These are phyloP conservation scores for Cephus nigrinus DNA, from an alignment of 2,888 invertebrate genomes.

Conservation along the genomic window DNA sequence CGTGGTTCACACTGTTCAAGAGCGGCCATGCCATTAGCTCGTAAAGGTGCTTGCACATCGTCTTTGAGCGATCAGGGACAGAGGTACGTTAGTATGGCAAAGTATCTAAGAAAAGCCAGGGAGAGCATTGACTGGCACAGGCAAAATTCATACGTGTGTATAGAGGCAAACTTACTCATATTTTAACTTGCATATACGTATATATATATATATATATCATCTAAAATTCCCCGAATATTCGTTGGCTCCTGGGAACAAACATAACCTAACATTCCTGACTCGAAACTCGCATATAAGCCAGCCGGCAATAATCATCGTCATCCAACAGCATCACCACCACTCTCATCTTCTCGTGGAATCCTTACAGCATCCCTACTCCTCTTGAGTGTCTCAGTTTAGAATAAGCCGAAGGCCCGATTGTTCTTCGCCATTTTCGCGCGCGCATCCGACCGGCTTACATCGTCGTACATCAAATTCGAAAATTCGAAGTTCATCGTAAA, in stretches of 20 bases:
- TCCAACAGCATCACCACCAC: not conserved
- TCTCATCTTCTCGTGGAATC: not conserved
- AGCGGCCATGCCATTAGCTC: not conserved
- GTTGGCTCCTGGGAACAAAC: constrained; percentile 9
- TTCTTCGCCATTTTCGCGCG: not conserved
- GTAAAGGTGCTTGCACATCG: not conserved
- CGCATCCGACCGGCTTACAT: not conserved
- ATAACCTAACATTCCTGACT: constrained; percentile 40
- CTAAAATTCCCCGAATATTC: constrained; percentile 52
- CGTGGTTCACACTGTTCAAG: not conserved
- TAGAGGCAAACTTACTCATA: not conserved
- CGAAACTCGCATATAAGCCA: constrained; percentile 30
- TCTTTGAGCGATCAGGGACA: not conserved
- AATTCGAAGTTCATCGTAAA: not conserved
- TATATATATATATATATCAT: constrained; percentile 13
- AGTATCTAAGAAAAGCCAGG: not conserved
- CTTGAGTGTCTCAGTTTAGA: not conserved
- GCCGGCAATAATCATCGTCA: not conserved
- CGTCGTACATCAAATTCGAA: not conserved
- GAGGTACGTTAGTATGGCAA: not conserved
- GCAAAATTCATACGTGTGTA: not conserved
- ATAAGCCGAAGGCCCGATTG: not conserved
- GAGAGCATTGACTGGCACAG: constrained; percentile 39
- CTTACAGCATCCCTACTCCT: constrained; percentile 4
- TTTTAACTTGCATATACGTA: constrained; percentile 15